A percentile compares a stretch with the other conserved stretches of the same genome.
Conservation (phyloP, 1,140 invertebrate genomes). For the Eueides isabella region DNA sequence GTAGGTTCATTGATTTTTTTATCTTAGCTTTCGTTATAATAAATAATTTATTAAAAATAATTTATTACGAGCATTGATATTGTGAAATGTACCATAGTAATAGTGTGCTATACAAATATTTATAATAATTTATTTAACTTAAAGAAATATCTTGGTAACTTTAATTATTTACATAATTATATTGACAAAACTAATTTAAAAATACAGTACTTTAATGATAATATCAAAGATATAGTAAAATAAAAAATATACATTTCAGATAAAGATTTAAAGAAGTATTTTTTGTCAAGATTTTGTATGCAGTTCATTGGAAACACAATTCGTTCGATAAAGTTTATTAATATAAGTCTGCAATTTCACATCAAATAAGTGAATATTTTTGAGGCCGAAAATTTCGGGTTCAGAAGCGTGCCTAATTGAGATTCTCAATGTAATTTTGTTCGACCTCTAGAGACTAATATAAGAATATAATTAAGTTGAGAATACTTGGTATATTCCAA, state of each 20-base stretch:
- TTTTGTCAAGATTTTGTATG: not conserved
- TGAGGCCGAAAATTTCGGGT: not conserved
- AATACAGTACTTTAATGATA: too few species aligned
- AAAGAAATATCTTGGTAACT: too few species aligned
- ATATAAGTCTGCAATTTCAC: not conserved
- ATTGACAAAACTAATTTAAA: too few species aligned
- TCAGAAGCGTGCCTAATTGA: constrained; percentile 5
- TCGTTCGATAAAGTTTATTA: not conserved
- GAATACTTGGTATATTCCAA: constrained; percentile 6
- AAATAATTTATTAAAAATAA: too few species aligned
- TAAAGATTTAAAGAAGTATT: too few species aligned
- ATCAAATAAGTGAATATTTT: not conserved
- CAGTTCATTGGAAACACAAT: not conserved
- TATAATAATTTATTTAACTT: too few species aligned
- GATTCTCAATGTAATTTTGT: constrained; percentile 8
- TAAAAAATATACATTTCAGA: too few species aligned
- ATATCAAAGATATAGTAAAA: too few species aligned
- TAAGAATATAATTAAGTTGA: constrained; percentile 11
- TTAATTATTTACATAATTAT: too few species aligned
- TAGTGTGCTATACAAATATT: too few species aligned
- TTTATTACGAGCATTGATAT: too few species aligned
- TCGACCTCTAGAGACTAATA: constrained; percentile 7
- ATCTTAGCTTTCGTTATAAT: not conserved
- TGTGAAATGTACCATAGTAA: too few species aligned
- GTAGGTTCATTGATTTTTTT: not conserved